A percentile compares a stretch with the other conserved stretches of the same genome.
These are phyloP conservation scores for Megalonaias nervosa DNA, from an alignment of 1,140 invertebrate genomes.

Conservation along the genomic window DNA sequence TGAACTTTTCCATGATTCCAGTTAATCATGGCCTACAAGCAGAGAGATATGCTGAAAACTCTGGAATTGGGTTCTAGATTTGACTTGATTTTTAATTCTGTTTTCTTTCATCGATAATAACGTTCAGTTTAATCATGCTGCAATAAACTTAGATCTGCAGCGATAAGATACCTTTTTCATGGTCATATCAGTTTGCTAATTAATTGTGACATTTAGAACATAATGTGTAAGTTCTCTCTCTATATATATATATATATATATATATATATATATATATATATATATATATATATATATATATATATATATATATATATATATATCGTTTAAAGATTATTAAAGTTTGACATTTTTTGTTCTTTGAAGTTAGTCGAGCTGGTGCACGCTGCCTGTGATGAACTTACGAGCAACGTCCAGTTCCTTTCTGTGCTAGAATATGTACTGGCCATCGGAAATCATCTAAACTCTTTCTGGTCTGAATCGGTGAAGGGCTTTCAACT, in stretches of 20 bases:
- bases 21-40: too few species aligned
- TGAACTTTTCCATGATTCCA: too few species aligned
- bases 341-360: not conserved
- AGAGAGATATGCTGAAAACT: too few species aligned
- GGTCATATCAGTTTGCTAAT: not conserved
- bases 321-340: too few species aligned
- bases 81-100: too few species aligned
- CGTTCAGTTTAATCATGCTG: not conserved
- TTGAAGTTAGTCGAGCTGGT: conserved; percentile 45
- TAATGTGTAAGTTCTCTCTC: too few species aligned
- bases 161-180: not conserved
- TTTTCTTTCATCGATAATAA: not conserved
- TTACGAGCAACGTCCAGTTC: conserved; percentile 34
- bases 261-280: conserved; percentile 17
- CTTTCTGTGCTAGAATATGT: conserved; percentile 44
- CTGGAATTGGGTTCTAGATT: too few species aligned
- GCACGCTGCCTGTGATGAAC: conserved; percentile 41
- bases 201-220: too few species aligned
- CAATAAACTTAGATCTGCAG: not conserved
- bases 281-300: conserved; percentile 2
- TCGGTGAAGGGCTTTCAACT: conserved; percentile 45
- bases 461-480: conserved; percentile 45
- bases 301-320: too few species aligned
- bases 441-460: conserved; percentile 51
- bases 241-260: not conserved